Evolutionary conservation across 2,888 invertebrate genomes (phyloP), one percentile per base, ranked within the genome.

Genomic region (Caenorhabditis virilis): DNA sequence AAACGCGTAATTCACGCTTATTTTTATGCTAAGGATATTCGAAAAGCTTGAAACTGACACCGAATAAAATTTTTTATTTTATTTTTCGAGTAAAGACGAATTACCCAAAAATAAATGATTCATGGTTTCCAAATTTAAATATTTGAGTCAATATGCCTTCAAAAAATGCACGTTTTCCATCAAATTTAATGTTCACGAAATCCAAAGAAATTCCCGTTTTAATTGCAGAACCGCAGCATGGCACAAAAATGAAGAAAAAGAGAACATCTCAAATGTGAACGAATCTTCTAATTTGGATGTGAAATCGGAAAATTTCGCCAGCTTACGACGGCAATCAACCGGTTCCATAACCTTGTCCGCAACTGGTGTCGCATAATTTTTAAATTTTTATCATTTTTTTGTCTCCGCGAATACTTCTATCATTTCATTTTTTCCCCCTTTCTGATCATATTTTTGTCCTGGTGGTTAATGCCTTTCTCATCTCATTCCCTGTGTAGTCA

Each of bases 211-310:
- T n/a, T n/a, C n/a, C n/a, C n/a, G n/a, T n/a, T n/a, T n/a, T n/a
- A n/a, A n/a, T 50, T 77, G 48, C 50, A 80, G 79, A 55, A 79
- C 77, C 11, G 80, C 80, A 20, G 77, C 79, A 7, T 80, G 80
- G 80, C 80, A 82, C 47, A 52, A 73, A 38, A 54, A 54, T 25
- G 79, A 79, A 18, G 81, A 82, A 55, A 79, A 81, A 55, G 78
- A 79, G 61, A 78, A 77, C 55, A 58, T 65, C 47, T 48, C 52
- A 35, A 46, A 36, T 16, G 35, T 39, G 27, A 45, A 38, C 1
- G 48, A 52, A 9, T 26, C 41, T 20, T 43, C 53, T 5, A 36
- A 16, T 2, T 30, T 59, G 1, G 66, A 66, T 7, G 69, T 69
- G 30, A 61, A 70, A 46, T 35, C 18, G 16, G 63, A 70, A 23